phyloP scores from a whole-genome alignment of 2,888 invertebrate species.

The Xestia xanthographa region DNA sequence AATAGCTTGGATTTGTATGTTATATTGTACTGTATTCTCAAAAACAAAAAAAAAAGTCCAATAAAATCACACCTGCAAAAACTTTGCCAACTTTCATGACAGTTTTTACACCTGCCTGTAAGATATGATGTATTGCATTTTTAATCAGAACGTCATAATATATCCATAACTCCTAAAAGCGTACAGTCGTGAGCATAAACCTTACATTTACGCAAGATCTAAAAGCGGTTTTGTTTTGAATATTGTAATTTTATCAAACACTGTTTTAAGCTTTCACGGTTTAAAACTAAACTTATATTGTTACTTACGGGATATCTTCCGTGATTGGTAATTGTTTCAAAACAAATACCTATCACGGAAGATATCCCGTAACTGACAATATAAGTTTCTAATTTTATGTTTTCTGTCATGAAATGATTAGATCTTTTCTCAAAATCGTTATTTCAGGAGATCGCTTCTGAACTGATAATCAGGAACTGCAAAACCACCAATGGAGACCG shows the following conservation, averaged over 20 bases:
- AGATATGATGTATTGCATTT: not conserved
- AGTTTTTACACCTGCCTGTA: not conserved
- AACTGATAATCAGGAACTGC: not conserved
- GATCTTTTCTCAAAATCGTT: not conserved
- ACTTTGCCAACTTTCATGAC: not conserved
- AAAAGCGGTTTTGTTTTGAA: too few species aligned
- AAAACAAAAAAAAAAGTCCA: not conserved
- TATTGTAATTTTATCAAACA: too few species aligned
- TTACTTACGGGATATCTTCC: too few species aligned
- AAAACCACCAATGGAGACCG: not conserved
- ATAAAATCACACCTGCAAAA: not conserved
- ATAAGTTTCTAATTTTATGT: not conserved
- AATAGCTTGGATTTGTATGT: too few species aligned
- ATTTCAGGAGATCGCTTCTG: not conserved
- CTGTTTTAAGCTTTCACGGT: too few species aligned
- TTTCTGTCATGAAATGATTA: not conserved
- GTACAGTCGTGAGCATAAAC: not conserved
- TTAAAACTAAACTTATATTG: too few species aligned
- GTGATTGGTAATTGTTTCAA: too few species aligned
- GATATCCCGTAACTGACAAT: too few species aligned
- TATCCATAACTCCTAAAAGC: not conserved
- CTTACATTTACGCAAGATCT: not conserved
- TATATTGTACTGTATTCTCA: too few species aligned
- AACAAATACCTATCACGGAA: too few species aligned
- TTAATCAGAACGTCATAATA: conserved; percentile 21